These are phyloP conservation scores for Threskiornis aethiopicus DNA, from an alignment of 2,797 vertebrate genomes.

Conservation along the genomic window DNA sequence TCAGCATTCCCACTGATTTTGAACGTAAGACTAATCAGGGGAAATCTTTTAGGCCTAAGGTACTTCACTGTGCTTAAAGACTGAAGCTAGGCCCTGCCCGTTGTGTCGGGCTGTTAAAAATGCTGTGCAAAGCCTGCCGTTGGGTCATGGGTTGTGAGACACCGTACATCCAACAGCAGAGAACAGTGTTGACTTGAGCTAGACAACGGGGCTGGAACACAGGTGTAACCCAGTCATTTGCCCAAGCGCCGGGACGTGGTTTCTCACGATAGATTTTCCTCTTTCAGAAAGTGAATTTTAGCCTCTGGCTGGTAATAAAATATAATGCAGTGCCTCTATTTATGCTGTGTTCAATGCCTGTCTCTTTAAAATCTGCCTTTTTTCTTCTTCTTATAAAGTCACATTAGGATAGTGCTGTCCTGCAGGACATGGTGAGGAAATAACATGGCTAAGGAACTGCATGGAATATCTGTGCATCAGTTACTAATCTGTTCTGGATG, in stretches of 20 bases:
- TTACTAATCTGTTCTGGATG: conserved; percentile 72
- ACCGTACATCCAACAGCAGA: neutral
- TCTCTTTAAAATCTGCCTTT: neutral
- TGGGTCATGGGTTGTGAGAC: neutral
- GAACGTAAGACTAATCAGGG: neutral
- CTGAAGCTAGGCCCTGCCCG: neutral
- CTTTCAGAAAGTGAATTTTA: neutral
- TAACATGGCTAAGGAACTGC: neutral
- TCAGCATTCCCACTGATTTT: neutral
- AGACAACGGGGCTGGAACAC: neutral
- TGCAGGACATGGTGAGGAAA: neutral
- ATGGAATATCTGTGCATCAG: conserved; percentile 55
- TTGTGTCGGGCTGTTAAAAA: neutral
- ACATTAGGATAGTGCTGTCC: neutral
- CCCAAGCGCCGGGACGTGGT: neutral
- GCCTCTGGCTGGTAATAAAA: neutral
- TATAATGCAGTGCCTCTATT: neutral
- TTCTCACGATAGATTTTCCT: neutral
- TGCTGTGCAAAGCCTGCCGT: neutral
- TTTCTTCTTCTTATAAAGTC: neutral
- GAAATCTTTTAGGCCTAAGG: neutral
- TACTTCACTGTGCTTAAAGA: neutral
- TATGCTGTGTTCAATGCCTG: neutral
- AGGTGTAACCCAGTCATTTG: neutral
- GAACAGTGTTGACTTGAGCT: neutral